Base-by-base conservation (phyloP, 2,113 vertebrate genomes). In the Brachypteracias leptosomus region DNA sequence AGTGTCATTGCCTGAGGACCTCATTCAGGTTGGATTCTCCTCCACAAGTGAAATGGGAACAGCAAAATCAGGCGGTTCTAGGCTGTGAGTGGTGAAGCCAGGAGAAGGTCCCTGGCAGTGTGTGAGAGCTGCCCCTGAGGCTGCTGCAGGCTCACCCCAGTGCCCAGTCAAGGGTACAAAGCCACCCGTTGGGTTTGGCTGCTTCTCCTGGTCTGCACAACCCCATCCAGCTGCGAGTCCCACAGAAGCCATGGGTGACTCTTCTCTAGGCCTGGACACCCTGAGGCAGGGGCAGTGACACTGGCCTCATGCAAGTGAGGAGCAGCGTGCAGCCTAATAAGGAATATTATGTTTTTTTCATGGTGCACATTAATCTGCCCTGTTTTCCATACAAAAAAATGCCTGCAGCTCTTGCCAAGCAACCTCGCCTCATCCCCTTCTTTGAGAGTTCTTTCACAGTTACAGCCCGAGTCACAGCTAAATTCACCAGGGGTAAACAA, bases 401-500 rank as follows among this genome's bases (percentile, higher is more conserved):
- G 82, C 55, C 72, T 83, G 73, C 73, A 92, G 33, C 49, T 79
- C 68, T 33, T 90, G 91, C 94, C 89, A 96, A 80, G 29, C 21
- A 81, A 91, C 79, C 72, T 82, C 36, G 49, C 68, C 63, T 93
- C 77, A 22, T 95, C 95, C 79, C 29, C 95, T 90, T 51, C 87
- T 88, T 87, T 55, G 89, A n/a, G 89, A 88, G 91, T 65, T 89
- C 55, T 16, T 62, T 87, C 82, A 42, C 65, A n/a, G 93, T 24
- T 51, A 15, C 70, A 52, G 58, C 28, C 28, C 0, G 72, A 44
- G 21, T 4, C 7, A 1, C 72, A 82, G 85, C 87, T 87, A 65
- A 58, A n/a, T n/a, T n/a, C n/a, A n/a, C n/a, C n/a, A n/a, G 87
- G 49, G 89, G 57, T 49, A 15, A 93, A 73, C n/a, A 62, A 67